These are phyloP conservation scores for Pipa parva DNA, from an alignment of 2,113 vertebrate species.

Conservation along the genomic window DNA sequence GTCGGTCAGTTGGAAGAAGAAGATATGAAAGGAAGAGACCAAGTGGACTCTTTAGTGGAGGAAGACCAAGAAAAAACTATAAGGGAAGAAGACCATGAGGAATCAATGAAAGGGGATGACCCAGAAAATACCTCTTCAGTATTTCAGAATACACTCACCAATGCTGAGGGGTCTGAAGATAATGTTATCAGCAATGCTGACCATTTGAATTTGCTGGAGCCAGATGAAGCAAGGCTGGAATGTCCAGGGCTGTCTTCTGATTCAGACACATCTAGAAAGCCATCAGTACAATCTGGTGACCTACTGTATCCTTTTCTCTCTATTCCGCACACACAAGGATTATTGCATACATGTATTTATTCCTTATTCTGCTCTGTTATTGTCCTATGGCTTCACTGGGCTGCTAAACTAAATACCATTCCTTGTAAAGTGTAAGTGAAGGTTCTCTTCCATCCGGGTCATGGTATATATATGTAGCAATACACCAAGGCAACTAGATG, in stretches of 20 bases:
- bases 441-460: too few species aligned
- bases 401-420: background rate
- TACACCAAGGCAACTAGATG: too few species aligned
- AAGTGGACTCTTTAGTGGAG: too few species aligned
- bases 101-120: background rate
- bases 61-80: background rate
- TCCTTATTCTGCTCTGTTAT: background rate
- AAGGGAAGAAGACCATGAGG: background rate
- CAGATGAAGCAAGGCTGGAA: background rate
- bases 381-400: background rate
- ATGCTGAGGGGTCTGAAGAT: background rate
- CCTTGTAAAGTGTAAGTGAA: background rate
- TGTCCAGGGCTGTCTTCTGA: too few species aligned
- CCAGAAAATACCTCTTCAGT: background rate
- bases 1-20: background rate
- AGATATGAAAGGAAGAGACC: too few species aligned
- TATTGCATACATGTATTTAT: background rate
- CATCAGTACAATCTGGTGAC: constrained; percentile 11
- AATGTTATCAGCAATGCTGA: background rate
- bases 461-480: too few species aligned
- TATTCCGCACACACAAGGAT: too few species aligned
- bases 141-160: background rate
- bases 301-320: constrained; percentile 77
- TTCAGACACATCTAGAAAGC: constrained; percentile 11
- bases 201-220: background rate